Conservation (phyloP, 2,113 vertebrate genomes). For the Odontophorus gujanensis region DNA sequence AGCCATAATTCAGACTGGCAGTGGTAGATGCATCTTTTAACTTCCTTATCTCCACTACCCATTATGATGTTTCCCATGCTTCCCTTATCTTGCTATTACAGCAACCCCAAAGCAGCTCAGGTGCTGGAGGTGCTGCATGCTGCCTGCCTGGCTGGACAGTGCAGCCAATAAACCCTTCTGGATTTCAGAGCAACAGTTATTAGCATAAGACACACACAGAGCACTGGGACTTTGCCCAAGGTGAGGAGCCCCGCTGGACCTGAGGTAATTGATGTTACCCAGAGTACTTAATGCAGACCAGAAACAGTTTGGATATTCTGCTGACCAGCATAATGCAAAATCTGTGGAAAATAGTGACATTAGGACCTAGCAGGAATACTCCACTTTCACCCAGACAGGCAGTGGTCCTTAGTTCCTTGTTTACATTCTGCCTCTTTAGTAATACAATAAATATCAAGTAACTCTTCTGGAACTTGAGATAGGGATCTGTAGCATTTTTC, state of each 20-base stretch:
- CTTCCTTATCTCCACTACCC: neutral
- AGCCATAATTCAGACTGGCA: neutral
- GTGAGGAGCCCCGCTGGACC: neutral
- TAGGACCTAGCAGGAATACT: neutral
- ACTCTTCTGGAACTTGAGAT: slow-evolving; percentile 56
- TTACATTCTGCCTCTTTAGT: slow-evolving; percentile 64
- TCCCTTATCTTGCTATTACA: neutral
- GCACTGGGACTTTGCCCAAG: neutral
- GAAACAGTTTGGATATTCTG: neutral
- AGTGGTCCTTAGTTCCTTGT: slow-evolving; percentile 50
- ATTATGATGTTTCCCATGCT: fast-evolving
- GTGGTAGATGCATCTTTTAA: neutral
- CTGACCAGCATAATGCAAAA: neutral
- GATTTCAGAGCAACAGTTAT: neutral
- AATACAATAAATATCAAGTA: slow-evolving; percentile 68
- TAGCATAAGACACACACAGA: neutral
- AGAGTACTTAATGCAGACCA: neutral
- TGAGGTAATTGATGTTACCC: neutral
- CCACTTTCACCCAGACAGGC: slow-evolving; percentile 22
- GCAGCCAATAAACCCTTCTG: neutral
- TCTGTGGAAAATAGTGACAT: neutral
- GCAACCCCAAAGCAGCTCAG: neutral
- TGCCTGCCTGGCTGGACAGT: neutral
- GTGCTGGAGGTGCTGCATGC: neutral
- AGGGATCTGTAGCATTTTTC: slow-evolving; percentile 60